Percentiles rank a stretch among this genome's conserved stretches.
phyloP scores from a whole-genome alignment of 2,888 invertebrate species.

The Cantharis rustica region DNA sequence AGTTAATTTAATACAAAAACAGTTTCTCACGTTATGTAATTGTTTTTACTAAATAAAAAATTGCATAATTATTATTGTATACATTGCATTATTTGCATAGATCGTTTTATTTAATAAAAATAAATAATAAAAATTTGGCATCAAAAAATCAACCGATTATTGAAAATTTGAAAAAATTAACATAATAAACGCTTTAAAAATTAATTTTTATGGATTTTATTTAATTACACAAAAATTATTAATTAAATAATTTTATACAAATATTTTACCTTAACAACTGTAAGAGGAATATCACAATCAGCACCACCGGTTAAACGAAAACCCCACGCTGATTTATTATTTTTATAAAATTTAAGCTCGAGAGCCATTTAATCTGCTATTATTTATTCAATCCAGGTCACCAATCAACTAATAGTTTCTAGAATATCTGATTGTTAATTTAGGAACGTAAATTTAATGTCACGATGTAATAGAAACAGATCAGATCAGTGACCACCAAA shows the following conservation, averaged over 20 bases:
- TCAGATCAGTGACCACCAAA: slow-evolving; percentile 37
- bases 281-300: slow-evolving; percentile 74
- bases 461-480: slow-evolving; percentile 37
- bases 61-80: no score
- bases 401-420: slow-evolving; percentile 33
- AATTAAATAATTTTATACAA: not conserved
- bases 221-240: not conserved
- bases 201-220: not conserved
- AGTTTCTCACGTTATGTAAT: not conserved
- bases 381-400: slow-evolving; percentile 39
- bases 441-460: slow-evolving; percentile 40
- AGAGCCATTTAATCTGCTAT: slow-evolving; percentile 63
- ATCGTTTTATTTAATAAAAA: no score
- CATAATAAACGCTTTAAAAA: not conserved
- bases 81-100: no score
- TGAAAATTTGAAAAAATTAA: not conserved
- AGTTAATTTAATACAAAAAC: not conserved
- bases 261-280: slow-evolving; percentile 70
- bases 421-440: slow-evolving; percentile 41
- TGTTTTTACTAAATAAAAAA: no score
- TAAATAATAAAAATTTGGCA: no score
- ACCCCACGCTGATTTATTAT: slow-evolving; percentile 74
- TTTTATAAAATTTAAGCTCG: slow-evolving; percentile 67
- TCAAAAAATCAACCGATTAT: not conserved
- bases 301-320: slow-evolving; percentile 77